Base-by-base conservation (phyloP, 2,888 invertebrate genomes). In the Nebria brevicollis region DNA sequence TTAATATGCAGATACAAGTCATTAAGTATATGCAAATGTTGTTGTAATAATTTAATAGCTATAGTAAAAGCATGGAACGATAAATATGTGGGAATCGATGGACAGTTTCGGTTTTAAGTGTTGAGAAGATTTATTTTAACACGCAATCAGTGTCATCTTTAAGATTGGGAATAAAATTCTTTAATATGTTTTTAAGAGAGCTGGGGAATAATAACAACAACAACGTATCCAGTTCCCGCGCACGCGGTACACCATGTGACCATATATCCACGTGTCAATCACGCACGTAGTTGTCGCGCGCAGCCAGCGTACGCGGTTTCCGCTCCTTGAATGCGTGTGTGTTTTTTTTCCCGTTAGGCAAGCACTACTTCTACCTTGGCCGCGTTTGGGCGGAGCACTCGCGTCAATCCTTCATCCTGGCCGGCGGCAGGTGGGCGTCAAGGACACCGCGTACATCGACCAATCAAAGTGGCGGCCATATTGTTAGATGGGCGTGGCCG, bases 381-480 rank as follows among this genome's bases (percentile, higher is more conserved):
- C 75, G 72, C 80, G 82, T 86, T 84, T 84, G 85, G 86, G 87
- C 87, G 86, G 86, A 85, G 85, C 83, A 79, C 78, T 83, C 83
- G 84, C 86, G 86, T 87, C 88, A 88, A 88, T 88, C 88, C 84
- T 87, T 87, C 87, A 87, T 84, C 84, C 85, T 84, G 83, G 54
- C 84, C 83, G 86, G 84, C 86, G 86, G 87, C 88, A 87, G 87
- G 88, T 88, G 87, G 89, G 88, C 88, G 89, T 87, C 87, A 86
- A 86, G 86, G 86, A 84, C 86, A 85, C 85, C 83, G 82, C 84
- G 84, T 84, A 85, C 85, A 83, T 88, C 90, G 90, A 90, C 93
- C 92, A 93, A 93, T 93, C 91, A 90, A 89, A 89, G 88, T 85
- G 86, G 87, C 90, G 92, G 93, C 93, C 93, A 93, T 93, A 91